These are phyloP conservation scores for Eumacrocentrus americanus DNA, from an alignment of 2,888 invertebrate genomes.

Conservation along the genomic window DNA sequence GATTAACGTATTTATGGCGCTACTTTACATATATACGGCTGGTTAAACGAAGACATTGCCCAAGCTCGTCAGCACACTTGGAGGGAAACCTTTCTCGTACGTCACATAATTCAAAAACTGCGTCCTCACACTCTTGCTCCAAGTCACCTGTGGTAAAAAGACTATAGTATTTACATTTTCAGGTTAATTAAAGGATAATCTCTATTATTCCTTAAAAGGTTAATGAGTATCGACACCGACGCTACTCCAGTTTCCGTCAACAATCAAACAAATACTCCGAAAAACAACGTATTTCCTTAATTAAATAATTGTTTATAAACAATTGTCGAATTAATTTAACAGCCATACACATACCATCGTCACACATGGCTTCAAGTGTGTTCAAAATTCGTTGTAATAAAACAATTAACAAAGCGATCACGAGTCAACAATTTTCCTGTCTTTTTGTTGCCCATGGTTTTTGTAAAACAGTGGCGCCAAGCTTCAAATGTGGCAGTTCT, in stretches of 20 bases:
- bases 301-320: neutral
- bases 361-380: too few relatives aligned
- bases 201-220: too few relatives aligned
- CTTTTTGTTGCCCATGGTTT: neutral
- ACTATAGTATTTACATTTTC: neutral
- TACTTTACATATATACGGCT: slow-evolving; percentile 43
- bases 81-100: slow-evolving; percentile 48
- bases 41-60: slow-evolving; percentile 40
- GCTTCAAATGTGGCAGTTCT: neutral
- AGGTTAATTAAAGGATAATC: neutral
- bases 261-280: neutral
- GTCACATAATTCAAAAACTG: slow-evolving; percentile 48
- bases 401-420: too few relatives aligned
- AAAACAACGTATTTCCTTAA: neutral
- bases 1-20: neutral
- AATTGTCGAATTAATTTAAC: neutral
- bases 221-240: too few relatives aligned
- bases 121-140: slow-evolving; percentile 51
- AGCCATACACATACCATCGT: too few relatives aligned
- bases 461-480: neutral
- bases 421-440: too few relatives aligned
- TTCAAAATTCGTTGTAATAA: too few relatives aligned
- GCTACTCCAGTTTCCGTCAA: too few relatives aligned
- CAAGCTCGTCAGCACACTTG: slow-evolving; percentile 46
- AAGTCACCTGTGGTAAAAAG: slow-evolving; percentile 36